A percentile compares a stretch with the other conserved stretches of the same genome.
Evolutionary conservation across 2,888 invertebrate genomes (phyloP).

Genomic region (Drosophila borborema): DNA sequence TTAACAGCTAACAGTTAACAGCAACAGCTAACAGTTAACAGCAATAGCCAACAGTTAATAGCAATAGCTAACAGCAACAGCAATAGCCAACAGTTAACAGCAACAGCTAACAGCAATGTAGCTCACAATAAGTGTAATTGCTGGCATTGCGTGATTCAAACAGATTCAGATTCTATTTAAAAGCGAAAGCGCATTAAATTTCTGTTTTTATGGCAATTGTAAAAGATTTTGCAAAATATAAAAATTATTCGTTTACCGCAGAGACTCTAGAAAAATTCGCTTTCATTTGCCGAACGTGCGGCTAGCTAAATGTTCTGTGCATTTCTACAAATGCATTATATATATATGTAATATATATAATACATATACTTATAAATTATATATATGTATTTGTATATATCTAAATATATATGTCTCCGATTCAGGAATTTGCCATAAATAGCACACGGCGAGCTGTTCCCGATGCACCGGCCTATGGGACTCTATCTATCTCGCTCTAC

Average conservation of each 20-base stretch:
- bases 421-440: constrained; percentile 76
- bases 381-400: constrained; percentile 26
- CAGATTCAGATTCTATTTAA: not conserved
- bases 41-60: not conserved
- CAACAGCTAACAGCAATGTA: not conserved
- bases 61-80: not conserved
- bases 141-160: not conserved
- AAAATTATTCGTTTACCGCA: not conserved
- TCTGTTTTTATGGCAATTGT: constrained; percentile 7
- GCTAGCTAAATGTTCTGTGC: constrained; percentile 9
- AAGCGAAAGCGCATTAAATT: constrained; percentile 15
- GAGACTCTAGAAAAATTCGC: constrained; percentile 37
- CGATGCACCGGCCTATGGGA: constrained; percentile 26
- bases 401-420: constrained; percentile 53
- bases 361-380: constrained; percentile 13
- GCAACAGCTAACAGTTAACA: too few relatives aligned
- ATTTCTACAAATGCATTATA: constrained; percentile 27
- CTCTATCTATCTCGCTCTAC: not conserved
- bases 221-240: constrained; percentile 19
- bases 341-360: constrained; percentile 5
- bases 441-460: constrained; percentile 54
- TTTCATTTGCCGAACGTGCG: constrained; percentile 37
- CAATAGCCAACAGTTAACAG: not conserved
- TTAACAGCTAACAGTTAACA: not conserved
- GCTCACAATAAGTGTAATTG: not conserved